Percentiles rank a stretch among this genome's conserved stretches.
These are phyloP conservation scores for Stenopsyche tienmushanensis DNA, from an alignment of 1,140 invertebrate species.

Conservation along the genomic window DNA sequence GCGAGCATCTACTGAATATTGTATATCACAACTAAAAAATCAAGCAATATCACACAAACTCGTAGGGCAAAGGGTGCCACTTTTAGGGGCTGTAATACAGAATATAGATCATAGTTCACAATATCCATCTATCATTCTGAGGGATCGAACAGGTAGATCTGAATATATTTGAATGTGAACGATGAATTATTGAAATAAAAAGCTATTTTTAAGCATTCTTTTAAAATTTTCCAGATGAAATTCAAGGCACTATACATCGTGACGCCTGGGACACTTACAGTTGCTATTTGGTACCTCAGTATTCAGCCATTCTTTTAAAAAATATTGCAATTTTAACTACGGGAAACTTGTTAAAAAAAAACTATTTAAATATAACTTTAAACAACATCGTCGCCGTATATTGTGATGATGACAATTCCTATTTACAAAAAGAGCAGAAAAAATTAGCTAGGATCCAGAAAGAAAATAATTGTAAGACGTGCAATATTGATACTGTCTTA, in stretches of 20 bases:
- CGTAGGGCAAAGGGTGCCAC: slow-evolving; percentile 20
- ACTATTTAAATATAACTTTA: slow-evolving; percentile 37
- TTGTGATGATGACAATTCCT: slow-evolving; percentile 30
- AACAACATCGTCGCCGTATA: slow-evolving; percentile 36
- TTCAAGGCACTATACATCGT: slow-evolving; percentile 36
- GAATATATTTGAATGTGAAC: neutral
- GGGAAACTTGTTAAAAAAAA: slow-evolving; percentile 30
- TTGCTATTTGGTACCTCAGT: slow-evolving; percentile 30
- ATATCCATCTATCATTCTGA: slow-evolving; percentile 31
- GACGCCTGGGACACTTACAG: slow-evolving; percentile 35
- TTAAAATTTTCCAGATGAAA: slow-evolving; percentile 34
- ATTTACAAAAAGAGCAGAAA: neutral
- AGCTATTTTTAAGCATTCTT: slow-evolving; percentile 10
- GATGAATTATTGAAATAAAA: slow-evolving; percentile 7
- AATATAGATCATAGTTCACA: slow-evolving; percentile 32
- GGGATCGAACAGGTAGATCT: slow-evolving; percentile 36
- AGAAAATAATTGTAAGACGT: neutral
- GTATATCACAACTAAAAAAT: slow-evolving; percentile 25
- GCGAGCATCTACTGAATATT: neutral
- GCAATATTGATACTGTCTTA: too few species aligned
- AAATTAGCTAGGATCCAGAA: neutral
- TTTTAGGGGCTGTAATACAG: slow-evolving; percentile 34
- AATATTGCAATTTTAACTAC: slow-evolving; percentile 32
- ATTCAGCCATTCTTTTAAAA: slow-evolving; percentile 34
- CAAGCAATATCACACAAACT: slow-evolving; percentile 21